Base-by-base conservation (phyloP, 2,797 vertebrate species). In the Micrastur ruficollis region DNA sequence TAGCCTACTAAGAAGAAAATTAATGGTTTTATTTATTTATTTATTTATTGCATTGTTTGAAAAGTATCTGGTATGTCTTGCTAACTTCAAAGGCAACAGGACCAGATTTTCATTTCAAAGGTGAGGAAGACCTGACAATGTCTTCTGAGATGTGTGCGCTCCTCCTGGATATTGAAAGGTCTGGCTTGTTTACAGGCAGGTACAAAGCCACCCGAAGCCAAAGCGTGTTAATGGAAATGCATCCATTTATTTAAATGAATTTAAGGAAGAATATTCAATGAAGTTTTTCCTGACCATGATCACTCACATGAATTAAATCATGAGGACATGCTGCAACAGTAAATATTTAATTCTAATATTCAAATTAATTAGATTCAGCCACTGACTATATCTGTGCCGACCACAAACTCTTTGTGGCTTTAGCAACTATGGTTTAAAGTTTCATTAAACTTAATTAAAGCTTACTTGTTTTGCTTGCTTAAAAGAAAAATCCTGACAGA, bases 161-260 rank as follows among this genome's bases (percentile, higher is more conserved):
- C 0, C 0, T 52, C 31, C n/a, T 40, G 17, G 19, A 16, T 91
- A 5, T 76, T 66, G 21, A 55, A 88, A 74, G 16, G 5, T 59
- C 8, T 81, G 20, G 0, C 5, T 25, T n/a, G 20, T 55, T 88
- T 66, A 50, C 16, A 70, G 13, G 11, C 8, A 4, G 12, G 7
- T 82, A 27, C 11, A 66, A 90, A 88, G 15, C 7, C 32, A 56
- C n/a, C 1, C 9, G 38, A 73, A 67, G 18, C 17, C 40, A 80
- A 89, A 91, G 32, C 8, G 32, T 0, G 1, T 22, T 12, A 36
- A 9, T 61, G 8, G 18, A 68, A 90, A 80, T 46, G 11, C 1
- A 8, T 22, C 7, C 4, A 78, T 47, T 78, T 29, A 52, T 65
- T 59, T 21, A 63, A 81, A 73, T 42, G 1, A 52, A 27, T 44